These are phyloP conservation scores for Cephus nigrinus DNA, from an alignment of 2,888 invertebrate genomes.

Conservation along the genomic window DNA sequence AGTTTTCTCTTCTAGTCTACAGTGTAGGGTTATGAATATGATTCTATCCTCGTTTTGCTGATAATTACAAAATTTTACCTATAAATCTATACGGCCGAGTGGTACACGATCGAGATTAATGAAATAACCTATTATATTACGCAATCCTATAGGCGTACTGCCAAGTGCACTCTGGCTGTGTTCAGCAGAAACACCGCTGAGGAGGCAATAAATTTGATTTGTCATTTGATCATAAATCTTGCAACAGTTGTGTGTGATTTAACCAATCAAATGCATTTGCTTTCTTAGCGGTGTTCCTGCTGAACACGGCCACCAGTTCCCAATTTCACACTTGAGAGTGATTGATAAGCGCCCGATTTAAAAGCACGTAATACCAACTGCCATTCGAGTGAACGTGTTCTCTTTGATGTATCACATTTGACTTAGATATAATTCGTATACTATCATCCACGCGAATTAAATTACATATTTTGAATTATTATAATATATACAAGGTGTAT, in stretches of 20 bases:
- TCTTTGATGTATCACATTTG: conserved; percentile 10
- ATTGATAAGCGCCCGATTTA: neutral
- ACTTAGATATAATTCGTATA: conserved; percentile 19
- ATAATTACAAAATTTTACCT: neutral
- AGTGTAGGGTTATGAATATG: neutral
- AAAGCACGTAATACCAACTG: conserved; percentile 41
- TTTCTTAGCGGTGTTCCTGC: too few relatives aligned
- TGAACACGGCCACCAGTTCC: neutral
- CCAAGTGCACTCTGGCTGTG: neutral
- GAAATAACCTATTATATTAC: neutral
- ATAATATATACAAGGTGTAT: neutral
- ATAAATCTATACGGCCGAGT: neutral
- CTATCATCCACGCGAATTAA: neutral
- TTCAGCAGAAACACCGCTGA: too few relatives aligned
- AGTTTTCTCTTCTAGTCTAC: neutral
- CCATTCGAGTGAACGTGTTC: conserved; percentile 42
- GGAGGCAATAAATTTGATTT: too few relatives aligned
- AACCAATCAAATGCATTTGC: too few relatives aligned
- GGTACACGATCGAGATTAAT: neutral
- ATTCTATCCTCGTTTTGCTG: neutral
- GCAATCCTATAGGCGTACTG: neutral
- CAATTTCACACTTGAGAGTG: neutral
- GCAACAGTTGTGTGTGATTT: too few relatives aligned
- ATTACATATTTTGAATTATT: neutral
- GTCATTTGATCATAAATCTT: too few relatives aligned